These are phyloP conservation scores for Stichodactyla helianthus DNA, from an alignment of 64 coral and sea anemone species.

Conservation along the genomic window DNA sequence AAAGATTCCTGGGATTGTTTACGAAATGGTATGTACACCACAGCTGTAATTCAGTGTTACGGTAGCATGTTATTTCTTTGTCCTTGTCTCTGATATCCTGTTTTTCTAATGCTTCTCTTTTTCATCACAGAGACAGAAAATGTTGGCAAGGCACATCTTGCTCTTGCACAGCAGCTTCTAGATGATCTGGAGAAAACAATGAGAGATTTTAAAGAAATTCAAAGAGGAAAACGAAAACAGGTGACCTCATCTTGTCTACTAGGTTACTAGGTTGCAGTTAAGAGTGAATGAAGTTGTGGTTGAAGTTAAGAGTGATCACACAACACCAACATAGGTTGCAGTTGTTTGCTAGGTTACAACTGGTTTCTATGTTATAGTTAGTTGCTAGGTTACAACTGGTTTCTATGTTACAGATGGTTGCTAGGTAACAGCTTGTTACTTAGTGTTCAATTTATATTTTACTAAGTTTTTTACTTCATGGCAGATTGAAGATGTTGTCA, in stretches of 20 bases:
- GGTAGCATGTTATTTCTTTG: not conserved
- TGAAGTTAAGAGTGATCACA: too few species aligned
- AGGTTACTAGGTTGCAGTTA: too few species aligned
- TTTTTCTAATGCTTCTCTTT: not conserved
- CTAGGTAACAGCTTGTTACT: too few species aligned
- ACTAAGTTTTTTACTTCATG: not conserved
- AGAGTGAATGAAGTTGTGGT: too few species aligned
- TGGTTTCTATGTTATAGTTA: too few species aligned
- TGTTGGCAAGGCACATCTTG: conserved; percentile 75
- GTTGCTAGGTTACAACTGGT: too few species aligned
- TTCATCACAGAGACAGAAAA: conserved; percentile 74
- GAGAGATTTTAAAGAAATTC: conserved; percentile 77
- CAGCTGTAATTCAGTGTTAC: not conserved
- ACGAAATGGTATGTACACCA: not conserved
- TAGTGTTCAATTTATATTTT: too few species aligned
- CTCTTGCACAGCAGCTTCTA: conserved; percentile 66
- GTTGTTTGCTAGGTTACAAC: too few species aligned
- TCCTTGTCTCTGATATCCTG: not conserved
- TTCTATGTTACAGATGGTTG: too few species aligned
- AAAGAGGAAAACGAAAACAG: conserved; percentile 69
- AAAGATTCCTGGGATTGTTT: conserved; percentile 17
- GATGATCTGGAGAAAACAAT: conserved; percentile 74
- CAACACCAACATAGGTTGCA: too few species aligned
- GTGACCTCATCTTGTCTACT: not conserved
- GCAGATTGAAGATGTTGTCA: conserved; percentile 85